Conservation (phyloP, 1,140 invertebrate species). For the Pollicipes pollicipes region DNA sequence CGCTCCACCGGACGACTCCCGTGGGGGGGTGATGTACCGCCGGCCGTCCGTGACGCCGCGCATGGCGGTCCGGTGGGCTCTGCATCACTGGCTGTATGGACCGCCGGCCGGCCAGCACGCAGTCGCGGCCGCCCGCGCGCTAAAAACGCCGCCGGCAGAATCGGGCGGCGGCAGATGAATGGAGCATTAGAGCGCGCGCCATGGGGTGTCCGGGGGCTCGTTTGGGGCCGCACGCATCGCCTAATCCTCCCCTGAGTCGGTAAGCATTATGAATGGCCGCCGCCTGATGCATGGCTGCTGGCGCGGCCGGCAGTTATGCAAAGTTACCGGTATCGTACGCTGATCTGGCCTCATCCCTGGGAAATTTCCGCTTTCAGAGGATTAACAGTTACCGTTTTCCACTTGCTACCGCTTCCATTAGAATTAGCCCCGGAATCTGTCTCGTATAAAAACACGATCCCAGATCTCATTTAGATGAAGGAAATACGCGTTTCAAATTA, state of each 20-base stretch:
- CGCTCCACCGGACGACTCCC: not conserved
- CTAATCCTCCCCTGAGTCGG: not conserved
- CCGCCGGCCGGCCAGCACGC: too few relatives aligned
- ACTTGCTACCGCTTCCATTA: not conserved
- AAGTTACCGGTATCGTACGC: not conserved
- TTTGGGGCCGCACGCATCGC: too few relatives aligned
- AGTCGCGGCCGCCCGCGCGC: too few relatives aligned
- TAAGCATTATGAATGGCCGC: not conserved
- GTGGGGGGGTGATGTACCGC: too few relatives aligned
- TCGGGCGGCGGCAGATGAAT: too few relatives aligned
- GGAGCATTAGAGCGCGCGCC: not conserved
- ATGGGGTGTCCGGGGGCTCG: not conserved
- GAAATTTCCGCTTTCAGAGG: not conserved
- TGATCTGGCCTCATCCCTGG: not conserved
- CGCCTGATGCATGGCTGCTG: not conserved
- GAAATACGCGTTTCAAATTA: constrained; percentile 1
- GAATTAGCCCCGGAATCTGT: not conserved
- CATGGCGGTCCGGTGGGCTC: too few relatives aligned
- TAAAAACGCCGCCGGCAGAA: too few relatives aligned
- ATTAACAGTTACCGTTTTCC: not conserved
- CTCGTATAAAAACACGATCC: not conserved
- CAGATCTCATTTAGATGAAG: not conserved
- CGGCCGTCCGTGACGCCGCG: not conserved
- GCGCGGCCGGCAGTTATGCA: not conserved
- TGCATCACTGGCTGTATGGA: too few relatives aligned